phyloP scores from a whole-genome alignment of 2,113 vertebrate genomes.

The Pluvialis apricaria region DNA sequence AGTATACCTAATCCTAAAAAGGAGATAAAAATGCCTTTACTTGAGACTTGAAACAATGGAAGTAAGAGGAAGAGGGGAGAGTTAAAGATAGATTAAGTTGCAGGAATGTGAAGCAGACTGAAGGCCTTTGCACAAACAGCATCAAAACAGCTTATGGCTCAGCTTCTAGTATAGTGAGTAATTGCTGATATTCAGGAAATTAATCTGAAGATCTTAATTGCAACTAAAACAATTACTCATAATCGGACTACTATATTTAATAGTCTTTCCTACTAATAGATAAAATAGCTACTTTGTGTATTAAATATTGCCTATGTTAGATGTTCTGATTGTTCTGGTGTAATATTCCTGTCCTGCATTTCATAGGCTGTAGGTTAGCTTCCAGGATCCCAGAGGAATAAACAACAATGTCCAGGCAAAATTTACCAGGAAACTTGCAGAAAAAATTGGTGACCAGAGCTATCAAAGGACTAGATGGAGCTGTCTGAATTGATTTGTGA shows the following conservation, averaged over 20 bases:
- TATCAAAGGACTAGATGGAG: neutral
- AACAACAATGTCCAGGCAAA: neutral
- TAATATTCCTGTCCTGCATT: neutral
- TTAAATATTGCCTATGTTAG: neutral
- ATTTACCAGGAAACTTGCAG: neutral
- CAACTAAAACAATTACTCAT: neutral
- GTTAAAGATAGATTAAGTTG: neutral
- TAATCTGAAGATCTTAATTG: constrained; percentile 6
- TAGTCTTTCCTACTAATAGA: neutral
- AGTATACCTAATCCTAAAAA: neutral
- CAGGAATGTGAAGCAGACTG: neutral
- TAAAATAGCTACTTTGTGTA: neutral
- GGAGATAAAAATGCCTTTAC: neutral
- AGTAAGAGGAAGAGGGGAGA: neutral
- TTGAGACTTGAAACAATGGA: neutral
- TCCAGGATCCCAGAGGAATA: neutral
- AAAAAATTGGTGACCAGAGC: neutral
- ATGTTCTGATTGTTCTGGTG: neutral
- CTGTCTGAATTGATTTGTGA: neutral
- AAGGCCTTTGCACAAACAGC: neutral
- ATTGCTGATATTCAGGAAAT: neutral
- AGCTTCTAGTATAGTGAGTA: neutral
- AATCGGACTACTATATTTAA: neutral
- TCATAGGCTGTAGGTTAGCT: neutral
- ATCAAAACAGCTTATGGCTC: neutral